A percentile compares a stretch with the other conserved stretches of the same genome.
Evolutionary conservation across 2,797 vertebrate species (phyloP).

Genomic region (Discoglossus pictus): DNA sequence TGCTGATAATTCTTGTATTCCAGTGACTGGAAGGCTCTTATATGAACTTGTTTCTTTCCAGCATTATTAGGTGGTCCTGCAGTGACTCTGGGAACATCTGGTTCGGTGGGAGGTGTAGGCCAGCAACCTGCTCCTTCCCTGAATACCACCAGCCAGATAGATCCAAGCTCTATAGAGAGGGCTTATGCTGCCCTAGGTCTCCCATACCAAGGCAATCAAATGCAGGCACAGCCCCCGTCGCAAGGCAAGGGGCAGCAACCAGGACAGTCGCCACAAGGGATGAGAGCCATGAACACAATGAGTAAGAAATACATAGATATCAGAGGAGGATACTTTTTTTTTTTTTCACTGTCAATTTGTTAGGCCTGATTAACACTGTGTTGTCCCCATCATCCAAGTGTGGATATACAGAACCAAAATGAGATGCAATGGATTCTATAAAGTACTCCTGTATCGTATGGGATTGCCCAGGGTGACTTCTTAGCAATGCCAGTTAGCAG

Average conservation of each 20-base stretch:
- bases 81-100: slow-evolving; percentile 81
- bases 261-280: slow-evolving; percentile 79
- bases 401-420: too few relatives aligned
- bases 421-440: too few relatives aligned
- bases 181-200: slow-evolving; percentile 95
- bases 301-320: too few relatives aligned
- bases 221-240: slow-evolving; percentile 79
- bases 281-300: slow-evolving; percentile 83
- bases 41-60: slow-evolving; percentile 53
- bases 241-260: slow-evolving; percentile 76
- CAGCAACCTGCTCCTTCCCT: slow-evolving; percentile 82
- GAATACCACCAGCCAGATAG: slow-evolving; percentile 91
- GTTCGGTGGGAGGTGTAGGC: slow-evolving; percentile 79
- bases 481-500: too few relatives aligned
- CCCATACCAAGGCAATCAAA: slow-evolving; percentile 93
- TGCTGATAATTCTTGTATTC: neutral
- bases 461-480: too few relatives aligned
- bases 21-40: neutral
- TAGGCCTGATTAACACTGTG: too few relatives aligned
- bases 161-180: slow-evolving; percentile 95
- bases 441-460: too few relatives aligned
- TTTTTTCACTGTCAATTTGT: neutral
- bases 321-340: too few relatives aligned
- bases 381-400: too few relatives aligned
- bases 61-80: slow-evolving; percentile 86